These are phyloP conservation scores for Coregonus clupeaformis DNA, from an alignment of 2,113 vertebrate species.

Conservation along the genomic window DNA sequence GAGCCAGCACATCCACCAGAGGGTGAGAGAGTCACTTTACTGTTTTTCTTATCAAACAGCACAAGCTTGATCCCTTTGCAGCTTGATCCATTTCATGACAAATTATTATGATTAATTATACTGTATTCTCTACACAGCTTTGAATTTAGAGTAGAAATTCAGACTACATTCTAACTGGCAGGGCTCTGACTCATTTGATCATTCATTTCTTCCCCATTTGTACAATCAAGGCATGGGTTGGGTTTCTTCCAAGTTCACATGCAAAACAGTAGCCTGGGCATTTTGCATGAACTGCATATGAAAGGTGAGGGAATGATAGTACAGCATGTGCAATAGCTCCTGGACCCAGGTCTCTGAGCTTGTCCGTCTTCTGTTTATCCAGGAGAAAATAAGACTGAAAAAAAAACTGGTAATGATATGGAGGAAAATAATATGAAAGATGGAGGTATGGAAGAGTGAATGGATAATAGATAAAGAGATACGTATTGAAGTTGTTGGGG, in stretches of 20 bases:
- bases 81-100: too few relatives aligned
- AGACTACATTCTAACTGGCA: too few relatives aligned
- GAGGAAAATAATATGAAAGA: neutral
- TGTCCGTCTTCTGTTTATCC: neutral
- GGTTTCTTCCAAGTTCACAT: neutral
- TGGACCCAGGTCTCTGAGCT: neutral
- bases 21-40: slow-evolving; percentile 14
- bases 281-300: neutral
- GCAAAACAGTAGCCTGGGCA: neutral
- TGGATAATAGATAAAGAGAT: neutral
- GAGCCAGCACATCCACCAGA: slow-evolving; percentile 53
- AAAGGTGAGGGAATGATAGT: neutral
- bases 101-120: too few relatives aligned
- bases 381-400: neutral
- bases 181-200: neutral
- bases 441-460: neutral
- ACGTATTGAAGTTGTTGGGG: neutral
- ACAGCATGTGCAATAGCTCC: neutral
- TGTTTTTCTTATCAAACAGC: neutral
- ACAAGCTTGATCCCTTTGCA: too few relatives aligned
- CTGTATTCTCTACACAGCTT: too few relatives aligned
- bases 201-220: neutral
- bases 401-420: neutral
- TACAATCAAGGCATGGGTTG: neutral
- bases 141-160: too few relatives aligned